Base-by-base conservation (phyloP, 2,797 vertebrate genomes). In the Typhlichthys subterraneus region DNA sequence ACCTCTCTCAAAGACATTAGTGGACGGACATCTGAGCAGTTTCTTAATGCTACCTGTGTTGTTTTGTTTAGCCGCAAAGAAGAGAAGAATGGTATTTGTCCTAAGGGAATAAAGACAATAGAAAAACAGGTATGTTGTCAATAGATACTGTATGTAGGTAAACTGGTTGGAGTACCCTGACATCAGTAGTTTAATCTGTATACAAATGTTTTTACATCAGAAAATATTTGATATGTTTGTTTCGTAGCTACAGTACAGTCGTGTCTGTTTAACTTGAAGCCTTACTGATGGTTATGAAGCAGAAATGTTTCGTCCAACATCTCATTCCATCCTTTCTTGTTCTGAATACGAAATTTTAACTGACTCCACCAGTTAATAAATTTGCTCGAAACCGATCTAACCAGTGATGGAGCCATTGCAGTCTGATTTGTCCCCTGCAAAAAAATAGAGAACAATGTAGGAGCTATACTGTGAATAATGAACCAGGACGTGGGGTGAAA, bases 1-100 rank as follows among this genome's bases (percentile, higher is more conserved):
- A 97, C 97, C 97, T 95, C 94, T 93, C 80, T 98, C 94, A 69
- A 91, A 93, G 61, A 98, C 85, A 62, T 98, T 93, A 0, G 93
- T 96, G 49, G 92, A 91, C 0, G 88, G 73, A 0, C 93, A 97
- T 60, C 92, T 89, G 15, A 96, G 83, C 12, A 98, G 90, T 65
- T 95, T 96, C 76, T 73, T 95, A 65, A 99, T 93, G 62, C 89
- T 93, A n/a, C 87, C 88, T 5, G 91, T 88, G 29, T 95, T 92
- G 59, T 98, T 96, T 60, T 87, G 89, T 74, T 96, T 96, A 59
- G 95, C 94, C 73, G 95, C 96, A 19, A 86, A 93, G 72, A 99
- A 95, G 53, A 99, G 91, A 9, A 95, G 96, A 14, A 92, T 94
- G 59, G 97, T 96, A 70, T 89, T 92, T 54, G 94, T 92, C 76